Conservation (phyloP, 2,888 invertebrate genomes). For the Seira ritae region DNA sequence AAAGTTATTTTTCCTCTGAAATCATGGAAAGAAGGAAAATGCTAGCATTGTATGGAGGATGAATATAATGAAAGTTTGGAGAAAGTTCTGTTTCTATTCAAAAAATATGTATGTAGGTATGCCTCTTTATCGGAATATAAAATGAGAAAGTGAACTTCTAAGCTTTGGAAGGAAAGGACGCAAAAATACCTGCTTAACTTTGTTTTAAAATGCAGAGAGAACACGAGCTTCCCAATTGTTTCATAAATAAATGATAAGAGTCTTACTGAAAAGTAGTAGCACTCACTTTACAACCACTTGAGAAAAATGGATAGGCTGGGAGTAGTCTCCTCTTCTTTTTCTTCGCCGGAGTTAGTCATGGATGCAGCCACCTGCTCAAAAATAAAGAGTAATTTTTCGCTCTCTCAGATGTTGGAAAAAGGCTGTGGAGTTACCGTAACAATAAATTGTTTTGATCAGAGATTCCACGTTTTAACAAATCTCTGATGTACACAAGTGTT, state of each 20-base stretch:
- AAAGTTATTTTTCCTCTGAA: not conserved
- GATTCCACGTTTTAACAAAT: constrained; percentile 21
- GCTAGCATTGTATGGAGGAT: not conserved
- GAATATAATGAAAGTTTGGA: not conserved
- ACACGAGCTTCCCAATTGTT: constrained; percentile 41
- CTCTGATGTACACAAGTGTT: constrained; percentile 13
- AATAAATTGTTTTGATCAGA: constrained; percentile 28
- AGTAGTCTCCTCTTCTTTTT: constrained; percentile 16
- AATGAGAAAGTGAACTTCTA: not conserved
- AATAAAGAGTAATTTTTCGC: not conserved
- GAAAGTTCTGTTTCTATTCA: not conserved
- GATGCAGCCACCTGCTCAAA: not conserved
- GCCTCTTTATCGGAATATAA: not conserved
- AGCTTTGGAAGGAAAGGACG: no score
- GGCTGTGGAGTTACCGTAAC: constrained; percentile 20
- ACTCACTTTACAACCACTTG: constrained; percentile 17
- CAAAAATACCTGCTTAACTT: constrained; percentile 12
- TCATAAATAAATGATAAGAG: constrained; percentile 48
- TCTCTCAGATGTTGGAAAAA: constrained; percentile 11
- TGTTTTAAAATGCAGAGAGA: constrained; percentile 6
- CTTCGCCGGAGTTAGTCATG: not conserved
- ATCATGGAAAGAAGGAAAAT: not conserved
- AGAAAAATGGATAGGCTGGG: constrained; percentile 10
- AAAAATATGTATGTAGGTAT: not conserved
- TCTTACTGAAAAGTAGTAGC: constrained; percentile 22